Percentiles rank a stretch among this genome's conserved stretches.
Conservation (phyloP, 2,113 vertebrate genomes). For the Stomatorhinus ivindoensis region DNA sequence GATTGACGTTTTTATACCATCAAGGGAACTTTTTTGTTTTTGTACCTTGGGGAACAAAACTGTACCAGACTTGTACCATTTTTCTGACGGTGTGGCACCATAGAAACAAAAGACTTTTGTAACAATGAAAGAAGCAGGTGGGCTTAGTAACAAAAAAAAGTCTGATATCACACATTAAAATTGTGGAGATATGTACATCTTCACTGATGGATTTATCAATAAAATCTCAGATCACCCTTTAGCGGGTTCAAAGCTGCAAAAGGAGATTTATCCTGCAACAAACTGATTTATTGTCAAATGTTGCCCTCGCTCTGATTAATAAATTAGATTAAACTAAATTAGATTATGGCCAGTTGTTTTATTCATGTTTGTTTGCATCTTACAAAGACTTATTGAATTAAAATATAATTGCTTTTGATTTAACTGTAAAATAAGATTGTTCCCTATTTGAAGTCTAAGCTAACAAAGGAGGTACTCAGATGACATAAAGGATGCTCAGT, state of each 20-base stretch:
- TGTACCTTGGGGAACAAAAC: neutral
- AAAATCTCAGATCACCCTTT: neutral
- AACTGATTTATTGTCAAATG: neutral
- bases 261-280: neutral
- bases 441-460: neutral
- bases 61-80: neutral
- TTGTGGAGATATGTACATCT: neutral
- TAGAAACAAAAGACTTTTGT: neutral
- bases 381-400: neutral
- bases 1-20: neutral
- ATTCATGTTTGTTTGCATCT: neutral
- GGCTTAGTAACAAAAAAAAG: neutral
- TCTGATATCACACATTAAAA: neutral
- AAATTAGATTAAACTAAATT: neutral
- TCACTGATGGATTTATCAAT: neutral
- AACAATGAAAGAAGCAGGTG: neutral
- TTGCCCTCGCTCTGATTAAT: neutral
- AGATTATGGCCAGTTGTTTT: neutral
- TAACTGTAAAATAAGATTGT: neutral
- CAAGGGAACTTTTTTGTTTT: neutral
- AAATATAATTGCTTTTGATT: neutral
- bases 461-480: neutral
- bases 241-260: neutral
- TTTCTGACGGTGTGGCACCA: neutral
- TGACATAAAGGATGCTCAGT: neutral